These are phyloP conservation scores for Heliocidaris tuberculata DNA, from an alignment of 35 echinoderm and acorn worm species.

Conservation along the genomic window DNA sequence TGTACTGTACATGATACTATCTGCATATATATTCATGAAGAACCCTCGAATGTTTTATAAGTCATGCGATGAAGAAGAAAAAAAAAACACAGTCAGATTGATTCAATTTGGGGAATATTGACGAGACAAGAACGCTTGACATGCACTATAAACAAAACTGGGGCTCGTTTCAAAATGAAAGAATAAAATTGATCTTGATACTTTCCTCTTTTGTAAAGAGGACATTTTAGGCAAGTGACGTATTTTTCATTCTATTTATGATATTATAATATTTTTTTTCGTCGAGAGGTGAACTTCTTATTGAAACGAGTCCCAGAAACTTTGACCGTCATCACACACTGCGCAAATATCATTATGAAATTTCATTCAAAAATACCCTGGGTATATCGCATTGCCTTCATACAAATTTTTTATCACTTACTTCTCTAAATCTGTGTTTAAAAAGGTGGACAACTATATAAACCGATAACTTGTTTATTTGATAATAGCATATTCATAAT, in stretches of 20 bases:
- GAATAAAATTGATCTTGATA: neutral
- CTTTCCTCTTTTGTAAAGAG: neutral
- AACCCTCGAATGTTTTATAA: neutral
- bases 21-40: neutral
- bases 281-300: neutral
- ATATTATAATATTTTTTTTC: neutral
- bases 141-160: neutral
- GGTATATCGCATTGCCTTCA: too few relatives aligned
- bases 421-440: too few relatives aligned
- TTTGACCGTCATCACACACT: neutral
- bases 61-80: neutral
- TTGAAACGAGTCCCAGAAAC: conserved; percentile 1
- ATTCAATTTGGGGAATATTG: neutral
- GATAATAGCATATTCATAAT: too few relatives aligned
- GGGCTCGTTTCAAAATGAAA: neutral
- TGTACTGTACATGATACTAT: neutral
- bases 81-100: neutral
- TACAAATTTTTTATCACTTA: too few relatives aligned
- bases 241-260: neutral
- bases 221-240: neutral
- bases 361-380: neutral
- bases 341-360: neutral
- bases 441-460: too few relatives aligned
- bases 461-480: too few relatives aligned
- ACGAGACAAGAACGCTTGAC: neutral